Percentiles rank a stretch among this genome's conserved stretches.
Conservation (phyloP, 1,140 invertebrate genomes). For the Phthorimaea operculella region DNA sequence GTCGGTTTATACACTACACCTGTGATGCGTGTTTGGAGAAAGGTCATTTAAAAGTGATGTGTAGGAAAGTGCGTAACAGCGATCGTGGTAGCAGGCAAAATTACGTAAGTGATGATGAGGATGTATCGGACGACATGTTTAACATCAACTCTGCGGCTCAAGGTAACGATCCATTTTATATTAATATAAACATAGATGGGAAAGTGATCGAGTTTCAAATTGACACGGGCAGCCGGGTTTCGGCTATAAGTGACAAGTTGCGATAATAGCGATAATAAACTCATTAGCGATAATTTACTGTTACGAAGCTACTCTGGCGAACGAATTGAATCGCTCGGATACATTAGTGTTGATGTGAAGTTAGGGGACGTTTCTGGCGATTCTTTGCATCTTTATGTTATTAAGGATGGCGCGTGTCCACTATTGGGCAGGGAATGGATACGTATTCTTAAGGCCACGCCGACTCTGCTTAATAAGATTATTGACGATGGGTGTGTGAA, state of each 20-base stretch:
- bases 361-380: slow-evolving; percentile 7
- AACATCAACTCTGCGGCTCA: neutral
- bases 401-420: slow-evolving; percentile 22
- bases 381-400: slow-evolving; percentile 23
- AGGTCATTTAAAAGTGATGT: slow-evolving; percentile 5
- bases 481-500: slow-evolving; percentile 14
- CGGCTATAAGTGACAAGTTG: slow-evolving; percentile 5
- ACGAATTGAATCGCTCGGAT: slow-evolving; percentile 15
- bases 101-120: slow-evolving; percentile 2
- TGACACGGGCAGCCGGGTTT: slow-evolving; percentile 6
- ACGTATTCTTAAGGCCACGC: slow-evolving; percentile 18
- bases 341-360: slow-evolving; percentile 16
- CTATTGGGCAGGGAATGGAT: slow-evolving; percentile 26
- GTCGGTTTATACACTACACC: neutral
- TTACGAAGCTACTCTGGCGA: slow-evolving; percentile 2
- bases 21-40: neutral
- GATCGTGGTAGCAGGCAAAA: neutral
- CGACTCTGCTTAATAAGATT: slow-evolving; percentile 19
- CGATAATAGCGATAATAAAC: neutral
- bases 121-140: neutral
- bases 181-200: neutral
- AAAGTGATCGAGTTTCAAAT: neutral
- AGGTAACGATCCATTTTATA: slow-evolving; percentile 7
- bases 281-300: slow-evolving; percentile 1
- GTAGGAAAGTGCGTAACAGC: neutral